Conservation (phyloP, 1,140 invertebrate species). For the Campoletis sonorensis region DNA sequence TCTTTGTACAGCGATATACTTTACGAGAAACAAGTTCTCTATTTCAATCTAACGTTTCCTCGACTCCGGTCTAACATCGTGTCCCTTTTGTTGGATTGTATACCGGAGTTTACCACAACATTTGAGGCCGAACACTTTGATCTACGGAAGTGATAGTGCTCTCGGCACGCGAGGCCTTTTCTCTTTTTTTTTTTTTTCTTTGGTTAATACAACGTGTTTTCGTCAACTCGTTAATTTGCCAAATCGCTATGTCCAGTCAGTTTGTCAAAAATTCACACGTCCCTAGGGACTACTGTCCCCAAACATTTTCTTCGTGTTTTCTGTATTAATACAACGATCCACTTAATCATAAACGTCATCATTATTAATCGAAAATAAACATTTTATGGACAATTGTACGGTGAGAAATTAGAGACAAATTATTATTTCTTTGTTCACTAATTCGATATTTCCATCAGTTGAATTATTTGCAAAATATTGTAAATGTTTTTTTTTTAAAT, state of each 20-base stretch:
- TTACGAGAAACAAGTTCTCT: conserved; percentile 3
- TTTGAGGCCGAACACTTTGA: conserved; percentile 1
- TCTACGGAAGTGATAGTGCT: conserved; percentile 22
- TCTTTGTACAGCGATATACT: neutral
- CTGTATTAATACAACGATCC: too few relatives aligned
- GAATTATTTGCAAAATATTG: too few relatives aligned
- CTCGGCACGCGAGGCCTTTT: conserved; percentile 20
- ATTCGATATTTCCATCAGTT: too few relatives aligned
- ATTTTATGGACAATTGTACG: too few relatives aligned
- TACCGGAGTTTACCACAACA: neutral
- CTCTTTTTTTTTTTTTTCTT: neutral
- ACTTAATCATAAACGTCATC: neutral
- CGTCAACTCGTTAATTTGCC: neutral
- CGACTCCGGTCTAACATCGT: neutral
- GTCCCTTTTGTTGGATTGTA: neutral
- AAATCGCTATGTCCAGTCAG: neutral
- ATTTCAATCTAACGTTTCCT: conserved; percentile 34
- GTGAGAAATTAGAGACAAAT: too few relatives aligned
- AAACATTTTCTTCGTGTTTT: too few relatives aligned
- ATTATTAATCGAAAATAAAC: too few relatives aligned
- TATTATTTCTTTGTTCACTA: too few relatives aligned
- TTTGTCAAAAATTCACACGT: conserved; percentile 8
- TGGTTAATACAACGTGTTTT: neutral
- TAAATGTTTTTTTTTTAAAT: too few relatives aligned
- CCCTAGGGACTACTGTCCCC: neutral